These are phyloP conservation scores for Thera obeliscata DNA, from an alignment of 2,888 invertebrate genomes.

Conservation along the genomic window DNA sequence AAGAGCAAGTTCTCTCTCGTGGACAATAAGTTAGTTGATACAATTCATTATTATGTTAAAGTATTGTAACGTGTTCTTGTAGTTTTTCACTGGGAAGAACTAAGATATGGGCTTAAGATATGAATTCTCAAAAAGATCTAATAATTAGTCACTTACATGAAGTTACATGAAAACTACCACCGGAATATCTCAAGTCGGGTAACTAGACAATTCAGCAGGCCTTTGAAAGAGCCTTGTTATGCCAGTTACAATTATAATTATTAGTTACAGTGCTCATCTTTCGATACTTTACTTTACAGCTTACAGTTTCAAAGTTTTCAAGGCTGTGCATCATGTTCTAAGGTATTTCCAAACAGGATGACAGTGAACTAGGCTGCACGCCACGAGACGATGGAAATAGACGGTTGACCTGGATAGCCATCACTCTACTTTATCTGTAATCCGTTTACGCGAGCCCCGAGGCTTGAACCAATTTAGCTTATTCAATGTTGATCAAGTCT, in stretches of 20 bases:
- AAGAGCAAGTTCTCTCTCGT: background rate
- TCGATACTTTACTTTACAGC: background rate
- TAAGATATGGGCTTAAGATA: too few relatives aligned
- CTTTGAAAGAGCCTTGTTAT: too few relatives aligned
- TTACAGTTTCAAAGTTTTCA: background rate
- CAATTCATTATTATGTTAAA: too few relatives aligned
- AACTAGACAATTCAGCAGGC: too few relatives aligned
- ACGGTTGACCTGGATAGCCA: constrained; percentile 40
- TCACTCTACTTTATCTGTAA: constrained; percentile 34
- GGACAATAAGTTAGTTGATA: too few relatives aligned
- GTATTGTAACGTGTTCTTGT: too few relatives aligned
- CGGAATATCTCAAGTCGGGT: too few relatives aligned
- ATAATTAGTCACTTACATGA: too few relatives aligned
- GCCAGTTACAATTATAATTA: too few relatives aligned
- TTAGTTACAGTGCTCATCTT: background rate
- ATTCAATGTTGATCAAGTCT: constrained; percentile 16
- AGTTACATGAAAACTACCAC: too few relatives aligned
- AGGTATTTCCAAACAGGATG: constrained; percentile 14
- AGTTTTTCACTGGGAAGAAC: too few relatives aligned
- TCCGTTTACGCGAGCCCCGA: constrained; percentile 38
- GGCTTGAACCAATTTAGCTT: constrained; percentile 35
- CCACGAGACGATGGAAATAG: constrained; percentile 37
- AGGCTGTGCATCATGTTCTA: background rate
- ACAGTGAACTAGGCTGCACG: constrained; percentile 37
- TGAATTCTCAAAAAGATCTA: too few relatives aligned